Percentiles rank a stretch among this genome's conserved stretches.
Conservation (phyloP, 2,113 vertebrate species). For the Cisticola juncidis region DNA sequence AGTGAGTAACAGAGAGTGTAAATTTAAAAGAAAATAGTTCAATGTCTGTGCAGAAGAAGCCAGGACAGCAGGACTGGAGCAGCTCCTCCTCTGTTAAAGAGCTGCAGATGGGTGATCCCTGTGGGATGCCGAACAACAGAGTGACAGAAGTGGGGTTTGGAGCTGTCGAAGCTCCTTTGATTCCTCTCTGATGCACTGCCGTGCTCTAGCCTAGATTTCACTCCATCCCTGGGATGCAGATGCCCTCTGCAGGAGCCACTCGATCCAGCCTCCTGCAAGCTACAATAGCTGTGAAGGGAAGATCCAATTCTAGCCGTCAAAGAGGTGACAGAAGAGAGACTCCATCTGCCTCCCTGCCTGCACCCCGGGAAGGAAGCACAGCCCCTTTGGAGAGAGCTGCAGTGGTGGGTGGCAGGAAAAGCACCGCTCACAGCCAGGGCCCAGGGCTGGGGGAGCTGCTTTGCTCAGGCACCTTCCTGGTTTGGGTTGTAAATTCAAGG, state of each 20-base stretch:
- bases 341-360: not conserved
- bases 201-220: not conserved
- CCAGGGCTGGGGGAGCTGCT: not conserved
- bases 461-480: not conserved
- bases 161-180: not conserved
- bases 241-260: conserved; percentile 58
- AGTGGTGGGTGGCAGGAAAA: not conserved
- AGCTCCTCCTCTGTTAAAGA: not conserved
- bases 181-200: not conserved
- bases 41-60: not conserved
- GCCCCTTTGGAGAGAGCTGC: not conserved
- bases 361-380: not conserved
- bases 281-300: not conserved
- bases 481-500: not conserved
- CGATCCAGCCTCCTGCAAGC: not conserved
- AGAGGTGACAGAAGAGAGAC: not conserved
- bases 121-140: not conserved
- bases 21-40: not conserved
- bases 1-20: not conserved
- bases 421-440: not conserved
- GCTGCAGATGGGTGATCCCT: not conserved
- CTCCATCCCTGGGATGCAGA: conserved; percentile 37
- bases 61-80: not conserved
- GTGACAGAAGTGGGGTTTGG: not conserved
- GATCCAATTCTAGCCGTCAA: not conserved